Evolutionary conservation across 2,888 invertebrate genomes (phyloP).

Genomic region (Drosophila pseudotakahashii): DNA sequence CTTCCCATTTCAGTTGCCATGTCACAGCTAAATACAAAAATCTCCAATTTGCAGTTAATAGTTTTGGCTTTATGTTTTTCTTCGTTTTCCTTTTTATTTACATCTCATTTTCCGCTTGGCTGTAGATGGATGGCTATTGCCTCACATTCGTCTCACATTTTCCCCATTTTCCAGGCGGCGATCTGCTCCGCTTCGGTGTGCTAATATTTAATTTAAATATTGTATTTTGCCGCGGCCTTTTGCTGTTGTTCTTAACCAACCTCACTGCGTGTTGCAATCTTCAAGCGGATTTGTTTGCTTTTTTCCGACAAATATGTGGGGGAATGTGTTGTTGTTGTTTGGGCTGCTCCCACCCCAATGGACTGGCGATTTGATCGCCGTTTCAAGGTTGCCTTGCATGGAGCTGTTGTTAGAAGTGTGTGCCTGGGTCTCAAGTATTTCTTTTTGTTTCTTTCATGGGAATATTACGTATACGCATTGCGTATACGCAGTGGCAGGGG

Average conservation of each 20-base stretch:
- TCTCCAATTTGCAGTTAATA: slow-evolving; percentile 62
- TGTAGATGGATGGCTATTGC: slow-evolving; percentile 52
- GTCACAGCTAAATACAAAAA: slow-evolving; percentile 73
- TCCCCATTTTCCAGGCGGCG: slow-evolving; percentile 41
- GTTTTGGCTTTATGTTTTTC: slow-evolving; percentile 35
- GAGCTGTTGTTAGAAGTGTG: slow-evolving; percentile 40
- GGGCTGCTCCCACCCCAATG: slow-evolving; percentile 18
- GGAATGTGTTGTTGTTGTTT: slow-evolving; percentile 24
- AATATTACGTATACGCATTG: slow-evolving; percentile 65
- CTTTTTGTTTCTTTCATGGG: slow-evolving; percentile 19
- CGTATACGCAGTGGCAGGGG: slow-evolving; percentile 47
- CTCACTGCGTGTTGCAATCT: slow-evolving; percentile 69
- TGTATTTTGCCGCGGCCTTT: slow-evolving; percentile 45
- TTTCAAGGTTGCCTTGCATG: slow-evolving; percentile 63
- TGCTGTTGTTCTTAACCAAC: slow-evolving; percentile 67
- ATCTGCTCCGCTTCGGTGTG: slow-evolving; percentile 53
- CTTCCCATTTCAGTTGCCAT: slow-evolving; percentile 47
- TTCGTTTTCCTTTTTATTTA: slow-evolving; percentile 32
- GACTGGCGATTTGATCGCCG: slow-evolving; percentile 47
- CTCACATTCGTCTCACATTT: slow-evolving; percentile 50
- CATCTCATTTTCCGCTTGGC: slow-evolving; percentile 51
- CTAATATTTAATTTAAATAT: slow-evolving; percentile 79
- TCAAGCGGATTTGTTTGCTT: slow-evolving; percentile 49
- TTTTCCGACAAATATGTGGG: slow-evolving; percentile 28
- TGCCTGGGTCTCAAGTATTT: slow-evolving; percentile 59